phyloP scores from a whole-genome alignment of 2,797 vertebrate species.

The Uromys caudimaculatus region DNA sequence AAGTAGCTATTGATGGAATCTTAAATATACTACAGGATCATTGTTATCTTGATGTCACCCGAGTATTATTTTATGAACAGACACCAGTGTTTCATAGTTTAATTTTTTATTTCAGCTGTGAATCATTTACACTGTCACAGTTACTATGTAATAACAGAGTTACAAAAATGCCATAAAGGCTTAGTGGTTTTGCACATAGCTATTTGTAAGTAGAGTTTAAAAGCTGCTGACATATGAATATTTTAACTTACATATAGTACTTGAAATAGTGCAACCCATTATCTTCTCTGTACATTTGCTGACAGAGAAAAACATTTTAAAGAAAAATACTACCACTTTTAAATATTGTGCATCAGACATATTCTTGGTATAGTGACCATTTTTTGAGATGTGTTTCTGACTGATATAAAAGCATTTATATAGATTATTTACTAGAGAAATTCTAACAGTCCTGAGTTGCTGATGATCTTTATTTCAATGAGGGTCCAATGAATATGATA shows the following conservation, averaged over 20 bases:
- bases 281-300: slow-evolving; percentile 59
- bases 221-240: slow-evolving; percentile 62
- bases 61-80: slow-evolving; percentile 51
- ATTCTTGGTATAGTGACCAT: slow-evolving; percentile 1
- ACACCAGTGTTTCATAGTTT: slow-evolving; percentile 55
- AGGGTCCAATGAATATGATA: slow-evolving; percentile 50
- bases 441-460: slow-evolving; percentile 40
- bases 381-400: slow-evolving; percentile 63
- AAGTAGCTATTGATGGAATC: slow-evolving; percentile 3
- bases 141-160: slow-evolving; percentile 45
- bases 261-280: slow-evolving; percentile 63
- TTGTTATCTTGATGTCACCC: background rate
- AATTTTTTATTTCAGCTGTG: slow-evolving; percentile 55
- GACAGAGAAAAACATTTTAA: slow-evolving; percentile 67
- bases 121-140: slow-evolving; percentile 47
- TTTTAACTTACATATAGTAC: slow-evolving; percentile 52
- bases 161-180: slow-evolving; percentile 30
- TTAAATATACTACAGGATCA: slow-evolving; percentile 19
- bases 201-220: slow-evolving; percentile 61
- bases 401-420: slow-evolving; percentile 68
- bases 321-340: slow-evolving; percentile 59
- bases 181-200: slow-evolving; percentile 34
- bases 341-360: slow-evolving; percentile 66
- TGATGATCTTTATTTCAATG: slow-evolving; percentile 40
- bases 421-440: slow-evolving; percentile 36